Conservation (phyloP, 2,797 vertebrate genomes). For the Hypotaenidia okinawae region DNA sequence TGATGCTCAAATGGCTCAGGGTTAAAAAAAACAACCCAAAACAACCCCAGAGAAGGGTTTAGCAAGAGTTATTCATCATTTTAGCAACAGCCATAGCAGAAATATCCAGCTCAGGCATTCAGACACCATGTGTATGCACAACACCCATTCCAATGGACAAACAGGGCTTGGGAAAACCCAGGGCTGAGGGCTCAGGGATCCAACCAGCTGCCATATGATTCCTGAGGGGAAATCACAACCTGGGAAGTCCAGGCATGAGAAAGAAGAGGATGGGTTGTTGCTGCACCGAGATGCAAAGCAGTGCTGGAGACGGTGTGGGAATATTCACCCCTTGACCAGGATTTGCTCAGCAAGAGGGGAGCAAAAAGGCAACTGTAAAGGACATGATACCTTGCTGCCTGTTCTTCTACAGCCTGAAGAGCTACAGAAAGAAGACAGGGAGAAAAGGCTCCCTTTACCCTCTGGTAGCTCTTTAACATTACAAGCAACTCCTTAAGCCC, state of each 20-base stretch:
- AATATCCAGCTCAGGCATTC: rapidly evolving
- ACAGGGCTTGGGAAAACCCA: not conserved
- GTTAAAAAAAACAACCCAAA: too few relatives aligned
- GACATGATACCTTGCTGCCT: not conserved
- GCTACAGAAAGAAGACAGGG: not conserved
- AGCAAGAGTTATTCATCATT: not conserved
- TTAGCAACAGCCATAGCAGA: not conserved
- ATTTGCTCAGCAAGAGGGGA: not conserved
- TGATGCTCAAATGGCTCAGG: not conserved
- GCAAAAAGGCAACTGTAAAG: not conserved
- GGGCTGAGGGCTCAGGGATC: not conserved
- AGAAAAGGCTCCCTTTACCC: not conserved
- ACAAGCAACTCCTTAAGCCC: not conserved
- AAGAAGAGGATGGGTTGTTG: rapidly evolving
- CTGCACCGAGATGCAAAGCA: rapidly evolving
- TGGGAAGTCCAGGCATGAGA: not conserved
- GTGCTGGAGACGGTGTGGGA: not conserved
- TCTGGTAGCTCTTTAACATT: not conserved
- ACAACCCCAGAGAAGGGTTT: not conserved
- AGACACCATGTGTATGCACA: rapidly evolving
- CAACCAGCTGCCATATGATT: not conserved
- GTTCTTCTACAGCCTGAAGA: not conserved
- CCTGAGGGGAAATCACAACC: not conserved
- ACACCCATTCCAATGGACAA: rapidly evolving
- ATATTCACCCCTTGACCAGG: rapidly evolving